Conservation (phyloP, 2,797 vertebrate genomes). For the Acanthiza pusilla region DNA sequence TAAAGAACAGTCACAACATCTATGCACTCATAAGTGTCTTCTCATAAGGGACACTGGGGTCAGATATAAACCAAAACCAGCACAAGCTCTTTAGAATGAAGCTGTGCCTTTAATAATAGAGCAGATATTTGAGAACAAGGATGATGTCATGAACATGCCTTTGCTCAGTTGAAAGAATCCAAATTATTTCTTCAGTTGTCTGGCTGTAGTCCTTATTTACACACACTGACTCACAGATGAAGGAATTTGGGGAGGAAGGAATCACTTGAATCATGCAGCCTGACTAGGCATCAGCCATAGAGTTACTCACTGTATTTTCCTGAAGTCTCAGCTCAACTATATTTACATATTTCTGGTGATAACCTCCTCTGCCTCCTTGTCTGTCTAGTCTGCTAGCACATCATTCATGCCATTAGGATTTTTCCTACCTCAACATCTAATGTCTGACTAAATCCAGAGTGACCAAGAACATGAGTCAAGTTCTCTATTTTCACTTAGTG, state of each 20-base stretch:
- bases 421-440: slow-evolving; percentile 24
- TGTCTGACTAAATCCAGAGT: background rate
- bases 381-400: background rate
- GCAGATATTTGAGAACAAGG: background rate
- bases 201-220: slow-evolving; percentile 21
- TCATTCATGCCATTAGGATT: background rate
- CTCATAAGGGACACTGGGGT: background rate
- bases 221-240: slow-evolving; percentile 12
- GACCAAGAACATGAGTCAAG: slow-evolving; percentile 12
- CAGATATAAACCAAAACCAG: background rate
- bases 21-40: background rate
- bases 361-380: background rate
- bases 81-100: background rate
- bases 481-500: slow-evolving; percentile 6
- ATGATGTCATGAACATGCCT: background rate
- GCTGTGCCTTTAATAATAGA: background rate
- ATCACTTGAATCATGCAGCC: slow-evolving; percentile 14
- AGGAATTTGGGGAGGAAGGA: slow-evolving; percentile 1
- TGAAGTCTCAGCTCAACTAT: background rate
- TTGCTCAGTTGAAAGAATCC: background rate
- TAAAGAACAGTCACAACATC: background rate
- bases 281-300: background rate
- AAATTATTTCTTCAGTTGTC: slow-evolving; percentile 15
- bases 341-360: slow-evolving; percentile 12
- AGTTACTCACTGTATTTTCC: background rate